phyloP scores from a whole-genome alignment of 2,113 vertebrate species.

The Laterallus jamaicensis region DNA sequence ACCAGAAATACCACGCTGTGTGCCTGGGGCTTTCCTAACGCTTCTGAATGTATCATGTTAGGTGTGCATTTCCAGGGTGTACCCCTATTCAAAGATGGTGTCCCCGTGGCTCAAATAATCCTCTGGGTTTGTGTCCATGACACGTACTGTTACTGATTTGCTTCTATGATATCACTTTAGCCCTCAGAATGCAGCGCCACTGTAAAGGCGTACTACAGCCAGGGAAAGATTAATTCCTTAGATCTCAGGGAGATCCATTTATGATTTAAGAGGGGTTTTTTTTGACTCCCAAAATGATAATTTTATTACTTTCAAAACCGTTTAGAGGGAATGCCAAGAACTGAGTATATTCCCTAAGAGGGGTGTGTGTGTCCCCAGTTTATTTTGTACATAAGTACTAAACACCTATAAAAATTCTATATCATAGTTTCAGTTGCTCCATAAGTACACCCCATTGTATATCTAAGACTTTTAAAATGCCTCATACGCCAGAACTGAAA shows the following conservation, averaged over 20 bases:
- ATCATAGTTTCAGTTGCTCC: not conserved
- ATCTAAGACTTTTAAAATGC: constrained; percentile 38
- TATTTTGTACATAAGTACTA: not conserved
- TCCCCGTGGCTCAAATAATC: constrained; percentile 6
- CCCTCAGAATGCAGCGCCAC: not conserved
- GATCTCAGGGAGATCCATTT: not conserved
- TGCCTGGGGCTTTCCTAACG: not conserved
- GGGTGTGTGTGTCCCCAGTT: not conserved
- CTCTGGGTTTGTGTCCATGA: not conserved
- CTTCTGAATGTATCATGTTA: not conserved
- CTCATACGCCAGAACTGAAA: not conserved
- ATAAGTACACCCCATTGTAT: not conserved
- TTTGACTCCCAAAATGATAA: not conserved
- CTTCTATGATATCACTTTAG: not conserved
- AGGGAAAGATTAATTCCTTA: not conserved
- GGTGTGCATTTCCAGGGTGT: not conserved
- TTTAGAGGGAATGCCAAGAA: not conserved
- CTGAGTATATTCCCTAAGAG: not conserved
- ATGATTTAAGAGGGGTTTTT: too few relatives aligned
- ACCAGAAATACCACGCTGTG: too few relatives aligned
- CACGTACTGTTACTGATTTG: not conserved
- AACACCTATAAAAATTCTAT: not conserved
- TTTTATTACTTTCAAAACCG: not conserved
- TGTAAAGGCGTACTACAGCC: not conserved
- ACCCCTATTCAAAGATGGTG: not conserved